Percentiles rank a stretch among this genome's conserved stretches.
phyloP scores from a whole-genome alignment of 2,888 invertebrate genomes.

The Chironomus riparius region DNA sequence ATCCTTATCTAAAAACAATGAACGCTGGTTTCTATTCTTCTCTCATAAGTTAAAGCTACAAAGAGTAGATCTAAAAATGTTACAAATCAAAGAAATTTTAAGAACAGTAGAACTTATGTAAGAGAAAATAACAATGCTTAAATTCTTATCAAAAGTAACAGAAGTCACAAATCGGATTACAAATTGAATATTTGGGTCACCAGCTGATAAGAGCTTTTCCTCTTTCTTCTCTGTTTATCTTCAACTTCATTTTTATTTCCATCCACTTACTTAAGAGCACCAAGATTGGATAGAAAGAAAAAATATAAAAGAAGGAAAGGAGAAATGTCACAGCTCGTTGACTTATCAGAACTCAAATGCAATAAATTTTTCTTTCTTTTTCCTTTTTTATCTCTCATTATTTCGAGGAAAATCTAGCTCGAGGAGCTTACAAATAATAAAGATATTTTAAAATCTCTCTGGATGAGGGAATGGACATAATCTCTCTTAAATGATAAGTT shows the following conservation, averaged over 20 bases:
- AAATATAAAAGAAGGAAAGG: not conserved
- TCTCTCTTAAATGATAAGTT: too few species aligned
- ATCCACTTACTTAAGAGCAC: not conserved
- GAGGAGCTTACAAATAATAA: not conserved
- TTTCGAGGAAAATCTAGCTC: not conserved
- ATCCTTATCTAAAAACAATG: too few species aligned
- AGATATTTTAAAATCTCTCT: too few species aligned
- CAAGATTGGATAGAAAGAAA: not conserved
- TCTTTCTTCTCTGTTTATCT: not conserved
- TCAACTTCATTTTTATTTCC: not conserved
- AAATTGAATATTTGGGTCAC: slow-evolving; percentile 9
- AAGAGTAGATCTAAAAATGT: too few species aligned
- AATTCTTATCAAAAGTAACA: not conserved
- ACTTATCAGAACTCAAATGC: not conserved
- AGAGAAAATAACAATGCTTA: not conserved
- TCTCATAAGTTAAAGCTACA: too few species aligned
- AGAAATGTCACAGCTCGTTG: not conserved
- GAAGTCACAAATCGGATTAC: slow-evolving; percentile 10
- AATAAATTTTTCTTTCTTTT: not conserved
- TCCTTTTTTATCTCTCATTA: too few species aligned
- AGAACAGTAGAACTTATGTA: too few species aligned
- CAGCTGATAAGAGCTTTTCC: not conserved
- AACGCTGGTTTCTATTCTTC: too few species aligned
- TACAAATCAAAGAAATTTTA: too few species aligned
- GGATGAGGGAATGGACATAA: too few species aligned